These are phyloP conservation scores for Heliconius ethilla DNA, from an alignment of 2,888 invertebrate species.

Conservation along the genomic window DNA sequence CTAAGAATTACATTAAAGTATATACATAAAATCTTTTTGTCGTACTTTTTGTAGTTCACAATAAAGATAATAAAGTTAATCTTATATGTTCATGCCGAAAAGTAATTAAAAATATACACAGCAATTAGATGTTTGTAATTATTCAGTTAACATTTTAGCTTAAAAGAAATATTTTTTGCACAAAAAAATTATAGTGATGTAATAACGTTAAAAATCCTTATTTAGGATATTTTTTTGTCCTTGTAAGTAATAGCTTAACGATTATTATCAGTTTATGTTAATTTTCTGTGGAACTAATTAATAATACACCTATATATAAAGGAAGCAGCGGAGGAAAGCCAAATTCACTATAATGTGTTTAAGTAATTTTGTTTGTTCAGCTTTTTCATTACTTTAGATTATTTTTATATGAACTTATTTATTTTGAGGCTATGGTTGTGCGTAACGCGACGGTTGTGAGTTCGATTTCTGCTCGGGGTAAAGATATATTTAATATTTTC, in stretches of 20 bases:
- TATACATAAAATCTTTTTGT: background rate
- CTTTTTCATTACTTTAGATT: background rate
- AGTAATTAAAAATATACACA: constrained; percentile 9
- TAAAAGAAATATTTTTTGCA: background rate
- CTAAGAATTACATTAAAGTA: background rate
- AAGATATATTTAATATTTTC: too few relatives aligned
- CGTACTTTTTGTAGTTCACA: background rate
- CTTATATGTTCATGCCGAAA: background rate
- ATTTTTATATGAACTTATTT: too few relatives aligned
- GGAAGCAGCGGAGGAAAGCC: constrained; percentile 2
- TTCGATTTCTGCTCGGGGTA: too few relatives aligned
- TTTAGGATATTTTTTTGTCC: background rate
- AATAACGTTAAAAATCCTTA: background rate
- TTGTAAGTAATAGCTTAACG: background rate
- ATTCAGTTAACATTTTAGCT: background rate
- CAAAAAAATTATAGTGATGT: background rate
- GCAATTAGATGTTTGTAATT: background rate
- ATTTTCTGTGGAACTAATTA: constrained; percentile 8
- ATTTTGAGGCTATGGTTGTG: too few relatives aligned
- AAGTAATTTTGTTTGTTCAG: constrained; percentile 1
- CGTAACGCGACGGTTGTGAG: too few relatives aligned
- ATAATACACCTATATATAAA: background rate
- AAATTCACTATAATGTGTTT: background rate
- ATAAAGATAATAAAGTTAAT: background rate
- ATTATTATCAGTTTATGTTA: constrained; percentile 4